These are phyloP conservation scores for Ceratoteleas bidentatus DNA, from an alignment of 1,140 invertebrate species.

Conservation along the genomic window DNA sequence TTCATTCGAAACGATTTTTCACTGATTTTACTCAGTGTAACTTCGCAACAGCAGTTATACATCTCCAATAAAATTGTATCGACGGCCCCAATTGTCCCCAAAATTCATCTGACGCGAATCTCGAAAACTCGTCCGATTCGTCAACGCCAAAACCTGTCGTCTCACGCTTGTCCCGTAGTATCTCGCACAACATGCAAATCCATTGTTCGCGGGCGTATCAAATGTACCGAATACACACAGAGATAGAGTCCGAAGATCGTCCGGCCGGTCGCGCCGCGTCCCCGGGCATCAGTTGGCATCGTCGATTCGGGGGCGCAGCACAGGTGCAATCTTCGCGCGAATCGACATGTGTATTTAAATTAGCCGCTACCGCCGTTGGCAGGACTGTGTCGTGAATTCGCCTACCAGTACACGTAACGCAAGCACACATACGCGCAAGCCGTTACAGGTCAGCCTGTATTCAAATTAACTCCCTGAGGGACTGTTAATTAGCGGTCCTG, in stretches of 20 bases:
- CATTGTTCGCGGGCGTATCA: too few species aligned
- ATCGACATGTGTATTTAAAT: slow-evolving; percentile 82
- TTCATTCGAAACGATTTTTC: too few species aligned
- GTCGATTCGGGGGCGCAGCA: slow-evolving; percentile 60
- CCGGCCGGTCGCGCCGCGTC: slow-evolving; percentile 22
- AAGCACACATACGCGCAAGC: slow-evolving; percentile 22
- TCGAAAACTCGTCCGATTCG: too few species aligned
- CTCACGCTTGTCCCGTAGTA: too few species aligned
- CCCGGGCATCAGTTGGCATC: slow-evolving; percentile 55
- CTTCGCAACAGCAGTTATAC: too few species aligned
- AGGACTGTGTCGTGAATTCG: slow-evolving; percentile 59
- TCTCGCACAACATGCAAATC: too few species aligned
- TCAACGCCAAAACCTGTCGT: too few species aligned
- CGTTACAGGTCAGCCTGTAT: slow-evolving; percentile 72
- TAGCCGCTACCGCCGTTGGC: slow-evolving; percentile 76
- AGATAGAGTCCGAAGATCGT: slow-evolving; percentile 11
- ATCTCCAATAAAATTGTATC: too few species aligned
- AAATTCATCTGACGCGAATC: too few species aligned
- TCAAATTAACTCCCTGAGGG: slow-evolving; percentile 77
- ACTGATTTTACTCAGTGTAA: too few species aligned
- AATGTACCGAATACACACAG: too few species aligned
- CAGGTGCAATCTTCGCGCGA: slow-evolving; percentile 79
- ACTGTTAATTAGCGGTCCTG: slow-evolving; percentile 77
- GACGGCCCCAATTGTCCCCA: too few species aligned
- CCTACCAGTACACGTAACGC: slow-evolving; percentile 52